Conservation (phyloP, 2,113 vertebrate genomes). For the Cyanoramphus novaezelandiae region DNA sequence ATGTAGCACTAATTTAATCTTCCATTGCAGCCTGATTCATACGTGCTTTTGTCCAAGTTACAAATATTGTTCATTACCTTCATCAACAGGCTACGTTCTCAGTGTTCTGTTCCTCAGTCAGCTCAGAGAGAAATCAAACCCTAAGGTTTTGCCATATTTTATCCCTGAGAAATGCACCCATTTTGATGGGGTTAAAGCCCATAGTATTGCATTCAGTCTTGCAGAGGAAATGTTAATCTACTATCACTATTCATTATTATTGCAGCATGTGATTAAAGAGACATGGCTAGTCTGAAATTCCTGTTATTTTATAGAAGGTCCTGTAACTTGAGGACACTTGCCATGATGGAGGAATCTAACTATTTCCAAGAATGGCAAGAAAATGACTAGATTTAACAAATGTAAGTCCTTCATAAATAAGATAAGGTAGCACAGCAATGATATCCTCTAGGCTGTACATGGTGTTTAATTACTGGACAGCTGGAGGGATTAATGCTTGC, state of each 20-base stretch:
- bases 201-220: background rate
- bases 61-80: background rate
- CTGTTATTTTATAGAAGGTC: background rate
- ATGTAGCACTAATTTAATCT: background rate
- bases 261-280: background rate
- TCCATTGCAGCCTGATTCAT: background rate
- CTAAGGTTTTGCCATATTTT: background rate
- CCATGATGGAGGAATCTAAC: background rate
- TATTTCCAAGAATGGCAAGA: background rate
- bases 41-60: background rate
- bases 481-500: constrained; percentile 69
- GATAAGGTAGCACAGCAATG: constrained; percentile 51
- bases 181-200: background rate
- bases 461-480: constrained; percentile 71
- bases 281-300: background rate
- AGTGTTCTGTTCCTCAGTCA: background rate
- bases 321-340: background rate
- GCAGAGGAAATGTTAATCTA: background rate
- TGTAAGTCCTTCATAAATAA: constrained; percentile 52
- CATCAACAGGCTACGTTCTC: background rate
- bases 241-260: background rate
- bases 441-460: constrained; percentile 54
- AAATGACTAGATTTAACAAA: constrained; percentile 33
- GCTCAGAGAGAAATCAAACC: background rate
- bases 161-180: background rate